Percentiles rank a stretch among this genome's conserved stretches.
Conservation (phyloP, 2,113 vertebrate genomes). For the Chloebia gouldiae region DNA sequence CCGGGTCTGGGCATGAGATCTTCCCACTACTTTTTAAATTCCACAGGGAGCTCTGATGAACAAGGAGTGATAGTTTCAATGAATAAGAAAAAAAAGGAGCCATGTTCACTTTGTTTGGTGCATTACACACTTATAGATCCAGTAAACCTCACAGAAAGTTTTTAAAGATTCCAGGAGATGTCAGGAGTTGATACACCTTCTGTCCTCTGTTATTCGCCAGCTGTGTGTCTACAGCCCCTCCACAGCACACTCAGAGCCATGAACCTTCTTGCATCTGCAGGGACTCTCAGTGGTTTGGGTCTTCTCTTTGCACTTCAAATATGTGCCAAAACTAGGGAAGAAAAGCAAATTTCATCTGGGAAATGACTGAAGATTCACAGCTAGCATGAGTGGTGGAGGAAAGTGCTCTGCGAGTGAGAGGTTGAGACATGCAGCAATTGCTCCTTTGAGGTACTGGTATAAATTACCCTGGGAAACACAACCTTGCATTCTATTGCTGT, state of each 20-base stretch:
- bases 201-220: neutral
- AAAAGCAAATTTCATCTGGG: neutral
- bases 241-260: neutral
- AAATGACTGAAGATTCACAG: neutral
- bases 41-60: slow-evolving; percentile 48
- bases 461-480: neutral
- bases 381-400: neutral
- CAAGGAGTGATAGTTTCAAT: slow-evolving; percentile 58
- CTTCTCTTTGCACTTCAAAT: neutral
- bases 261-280: neutral
- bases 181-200: neutral
- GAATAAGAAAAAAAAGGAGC: slow-evolving; percentile 49
- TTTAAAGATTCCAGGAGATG: neutral
- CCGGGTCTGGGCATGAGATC: slow-evolving; percentile 45
- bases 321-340: neutral
- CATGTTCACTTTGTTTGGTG: slow-evolving; percentile 46
- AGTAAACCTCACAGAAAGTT: slow-evolving; percentile 20
- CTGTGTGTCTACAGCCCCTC: neutral
- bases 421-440: neutral
- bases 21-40: slow-evolving; percentile 53
- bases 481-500: neutral
- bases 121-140: slow-evolving; percentile 40
- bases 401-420: neutral
- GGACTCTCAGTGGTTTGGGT: neutral
- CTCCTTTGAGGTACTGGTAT: neutral